Base-by-base conservation (phyloP, 1,140 invertebrate genomes). In the Rhyzopertha dominica region DNA sequence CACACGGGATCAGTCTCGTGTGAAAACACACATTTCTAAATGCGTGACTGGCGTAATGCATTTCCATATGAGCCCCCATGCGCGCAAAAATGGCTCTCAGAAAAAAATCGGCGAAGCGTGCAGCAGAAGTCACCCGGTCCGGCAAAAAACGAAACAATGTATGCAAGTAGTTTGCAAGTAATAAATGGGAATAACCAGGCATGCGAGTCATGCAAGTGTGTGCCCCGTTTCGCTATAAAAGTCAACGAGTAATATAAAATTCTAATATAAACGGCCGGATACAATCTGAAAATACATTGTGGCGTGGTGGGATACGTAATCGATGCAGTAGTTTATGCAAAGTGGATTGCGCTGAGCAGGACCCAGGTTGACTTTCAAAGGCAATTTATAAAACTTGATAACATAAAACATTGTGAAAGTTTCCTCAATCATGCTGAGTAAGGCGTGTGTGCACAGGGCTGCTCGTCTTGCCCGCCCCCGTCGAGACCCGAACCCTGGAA, bases 331-430 rank as follows among this genome's bases (percentile, higher is more conserved):
- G 56, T 61, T 58, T 61, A 61, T 61, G 53, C 56, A 61, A 61
- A 61, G 56, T 59, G 58, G 54, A 37, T 24, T 38, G 30, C 35
- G 43, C 22, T 10, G n/a, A n/a, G n/a, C 18, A 58, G 54, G 54
- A 56, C 58, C 55, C 58, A 58, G 51, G 55, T 58, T 60, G 58
- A 60, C 55, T 60, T 59, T 54, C 51, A 54, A 50, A 54, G 47
- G 48, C 54, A 61, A 61, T 61, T 61, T 61, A 61, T 61, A 61
- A 61, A 61, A 61, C 48, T 61, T 54, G 58, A 61, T 59, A 58
- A 58, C 56, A 49, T 49, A 50, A 53, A 58, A 58, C 54, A 56
- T 58, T 53, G 58, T 52, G 52, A 58, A 58, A 58, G 45, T 58
- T 58, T 55, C 49, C 43, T 51, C 55, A 51, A 55, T 58, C 55